Base-by-base conservation (phyloP, 2,888 invertebrate genomes). In the Agonopterix subpropinquella region DNA sequence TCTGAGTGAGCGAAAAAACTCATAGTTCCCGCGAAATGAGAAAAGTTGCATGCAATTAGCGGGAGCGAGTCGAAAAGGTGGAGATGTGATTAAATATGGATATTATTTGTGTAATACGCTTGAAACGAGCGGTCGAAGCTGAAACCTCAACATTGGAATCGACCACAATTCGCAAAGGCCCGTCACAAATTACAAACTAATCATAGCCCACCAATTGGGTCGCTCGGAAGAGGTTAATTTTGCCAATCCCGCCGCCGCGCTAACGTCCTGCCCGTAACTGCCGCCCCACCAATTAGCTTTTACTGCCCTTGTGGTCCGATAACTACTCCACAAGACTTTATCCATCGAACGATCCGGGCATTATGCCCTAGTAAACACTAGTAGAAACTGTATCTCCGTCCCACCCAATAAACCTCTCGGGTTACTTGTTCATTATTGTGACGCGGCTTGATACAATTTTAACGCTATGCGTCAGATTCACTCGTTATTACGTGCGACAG, bases 271-370 rank as follows among this genome's bases (percentile, higher is more conserved):
- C 44, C 53, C 53, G 60, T 77, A 70, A 78, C 77, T 73, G 69
- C 81, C 79, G 66, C 77, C 78, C 77, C 70, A 64, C 78, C 84
- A 84, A 84, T 85, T 85, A 86, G 83, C 84, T 79, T 83, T 85
- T 82, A 85, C 81, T 80, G 71, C 81, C 74, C 78, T 80, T 79
- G 78, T 73, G 82, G 78, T 76, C 75, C 77, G 81, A 81, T 84
- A 83, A 79, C 79, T 80, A 73, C 74, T 74, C 74, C 64, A 53
- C 67, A 67, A 74, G 77, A 80, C 78, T 80, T 28, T 83, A 82
- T 82, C 81, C 81, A 73, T 78, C 73, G 74, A 67, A 63, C 73
- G 70, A 69, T 67, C 76, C 67, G 64, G 59, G 65, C 68, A 72
- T 79, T 77, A 76, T 67, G 68, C 64, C 64, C 65, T 67, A 67